Conservation (phyloP, 1,140 invertebrate species). For the Kradibia gibbosae region DNA sequence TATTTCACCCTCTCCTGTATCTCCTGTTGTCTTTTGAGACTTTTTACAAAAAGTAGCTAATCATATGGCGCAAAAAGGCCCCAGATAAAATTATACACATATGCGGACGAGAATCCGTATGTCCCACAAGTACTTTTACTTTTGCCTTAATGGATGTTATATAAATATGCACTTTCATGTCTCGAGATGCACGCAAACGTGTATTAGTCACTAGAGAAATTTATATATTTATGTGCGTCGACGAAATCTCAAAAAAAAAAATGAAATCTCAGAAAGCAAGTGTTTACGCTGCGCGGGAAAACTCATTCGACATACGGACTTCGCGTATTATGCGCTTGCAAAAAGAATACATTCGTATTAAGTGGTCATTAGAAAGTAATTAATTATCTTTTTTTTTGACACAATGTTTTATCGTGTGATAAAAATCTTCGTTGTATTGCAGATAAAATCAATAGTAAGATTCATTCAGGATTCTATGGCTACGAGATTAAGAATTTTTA, state of each 20-base stretch:
- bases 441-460: not conserved
- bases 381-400: slow-evolving; percentile 11
- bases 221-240: not conserved
- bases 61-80: not conserved
- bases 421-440: not conserved
- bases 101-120: not conserved
- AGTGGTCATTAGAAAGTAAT: slow-evolving; percentile 41
- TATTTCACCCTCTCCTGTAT: not conserved
- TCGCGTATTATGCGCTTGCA: not conserved
- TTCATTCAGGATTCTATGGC: not conserved
- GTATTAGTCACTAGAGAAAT: slow-evolving; percentile 21
- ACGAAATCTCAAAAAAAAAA: not conserved
- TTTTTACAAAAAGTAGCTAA: not conserved
- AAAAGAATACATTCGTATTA: not conserved
- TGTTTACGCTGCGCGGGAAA: slow-evolving; percentile 2
- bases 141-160: slow-evolving; percentile 32
- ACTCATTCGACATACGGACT: not conserved
- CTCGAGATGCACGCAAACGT: slow-evolving; percentile 18
- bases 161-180: slow-evolving; percentile 36
- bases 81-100: slow-evolving; percentile 30
- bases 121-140: slow-evolving; percentile 44
- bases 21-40: not conserved
- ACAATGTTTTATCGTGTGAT: not conserved
- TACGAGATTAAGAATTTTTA: not conserved
- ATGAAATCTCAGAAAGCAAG: slow-evolving; percentile 27